Evolutionary conservation across 2,797 vertebrate species (phyloP).

Genomic region (Lindbergichthys nudifrons): DNA sequence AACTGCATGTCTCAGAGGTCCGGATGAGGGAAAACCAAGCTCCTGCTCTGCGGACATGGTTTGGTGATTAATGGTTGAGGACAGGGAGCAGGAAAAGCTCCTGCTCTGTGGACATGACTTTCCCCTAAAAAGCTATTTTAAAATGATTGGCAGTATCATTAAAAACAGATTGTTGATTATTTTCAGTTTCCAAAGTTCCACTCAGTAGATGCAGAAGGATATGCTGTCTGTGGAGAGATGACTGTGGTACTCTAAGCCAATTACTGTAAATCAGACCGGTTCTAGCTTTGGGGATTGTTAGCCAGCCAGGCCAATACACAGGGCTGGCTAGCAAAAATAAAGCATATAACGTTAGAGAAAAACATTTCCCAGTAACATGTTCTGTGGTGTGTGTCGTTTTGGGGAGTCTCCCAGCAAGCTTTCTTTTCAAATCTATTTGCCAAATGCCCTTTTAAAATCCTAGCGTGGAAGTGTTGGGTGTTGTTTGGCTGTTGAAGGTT

Average conservation of each 20-base stretch:
- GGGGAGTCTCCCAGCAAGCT: conserved; percentile 61
- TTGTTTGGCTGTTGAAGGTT: conserved; percentile 67
- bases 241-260: conserved; percentile 36
- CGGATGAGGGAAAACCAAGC: conserved; percentile 6
- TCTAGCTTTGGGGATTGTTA: conserved; percentile 38
- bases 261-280: conserved; percentile 50
- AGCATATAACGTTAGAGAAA: conserved; percentile 46
- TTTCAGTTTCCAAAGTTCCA: conserved; percentile 14
- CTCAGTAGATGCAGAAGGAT: conserved; percentile 17
- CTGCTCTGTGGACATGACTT: neutral
- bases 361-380: conserved; percentile 48
- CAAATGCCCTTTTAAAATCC: conserved; percentile 66
- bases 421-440: conserved; percentile 67
- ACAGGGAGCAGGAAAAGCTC: neutral
- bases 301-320: conserved; percentile 22
- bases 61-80: too few species aligned
- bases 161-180: conserved; percentile 32
- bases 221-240: conserved; percentile 25
- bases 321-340: conserved; percentile 36
- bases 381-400: conserved; percentile 55
- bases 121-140: conserved; percentile 15
- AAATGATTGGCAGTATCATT: conserved; percentile 24
- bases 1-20: conserved; percentile 17
- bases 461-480: conserved; percentile 63
- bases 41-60: neutral